Evolutionary conservation across 2,888 invertebrate genomes (phyloP), one percentile per base, ranked within the genome.

Genomic region (Saturnia pavonia): DNA sequence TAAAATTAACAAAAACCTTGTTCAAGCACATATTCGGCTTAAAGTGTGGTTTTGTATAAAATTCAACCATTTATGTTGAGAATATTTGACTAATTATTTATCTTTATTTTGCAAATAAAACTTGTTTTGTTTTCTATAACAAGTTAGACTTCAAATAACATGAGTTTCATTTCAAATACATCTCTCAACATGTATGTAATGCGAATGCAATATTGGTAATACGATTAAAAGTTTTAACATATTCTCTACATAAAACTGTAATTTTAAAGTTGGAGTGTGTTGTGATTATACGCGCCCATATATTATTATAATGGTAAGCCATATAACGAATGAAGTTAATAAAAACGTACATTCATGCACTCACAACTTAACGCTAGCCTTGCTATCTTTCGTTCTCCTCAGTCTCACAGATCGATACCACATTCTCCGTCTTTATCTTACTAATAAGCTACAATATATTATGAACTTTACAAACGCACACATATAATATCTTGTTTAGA

Each of bases 261-360:
- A 82, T 87, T 78, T 83, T 82, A 78, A 83, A 84, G 85, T 85
- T 86, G 85, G 79, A 80, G 82, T 85, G 81, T 85, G 87, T 82
- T 86, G 84, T 84, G 82, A 87, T 87, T 87, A 88, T 87, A 86
- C 84, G 82, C 85, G 86, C 82, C 86, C 88, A 85, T 89, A 88
- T 88, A 90, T 91, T 91, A 91, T 90, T 88, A 91, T 91, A 91
- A 91, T 90, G 85, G 88, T 86, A 82, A 88, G 84, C 86, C 85
- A 87, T 89, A 88, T 90, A 92, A 91, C 91, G 91, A 91, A 91
- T 89, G 87, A 82, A 89, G 87, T 91, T 90, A 91, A 92, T 92
- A 92, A 92, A 92, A 91, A 90, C 89, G 86, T 86, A 92, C 90
- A 90, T 90, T 91, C 89, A 87, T 91, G 89, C 88, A 90, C 91